Percentiles rank a stretch among this genome's conserved stretches.
phyloP scores from a whole-genome alignment of 2,797 vertebrate genomes.

The Spizella passerina region DNA sequence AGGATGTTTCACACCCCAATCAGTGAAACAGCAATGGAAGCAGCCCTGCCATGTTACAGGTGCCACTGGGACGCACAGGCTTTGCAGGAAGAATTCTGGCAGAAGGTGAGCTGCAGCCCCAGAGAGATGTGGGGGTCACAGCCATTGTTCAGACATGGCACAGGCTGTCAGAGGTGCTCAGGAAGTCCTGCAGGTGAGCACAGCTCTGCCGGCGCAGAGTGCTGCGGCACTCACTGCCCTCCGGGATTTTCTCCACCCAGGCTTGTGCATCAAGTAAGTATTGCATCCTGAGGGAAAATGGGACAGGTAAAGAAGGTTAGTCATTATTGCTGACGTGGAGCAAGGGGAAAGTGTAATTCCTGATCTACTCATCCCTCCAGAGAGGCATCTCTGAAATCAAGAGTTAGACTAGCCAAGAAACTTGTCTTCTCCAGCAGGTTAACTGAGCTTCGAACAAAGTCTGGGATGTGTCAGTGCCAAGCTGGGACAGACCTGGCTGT shows the following conservation, averaged over 20 bases:
- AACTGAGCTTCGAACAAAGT: neutral
- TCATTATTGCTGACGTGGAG: neutral
- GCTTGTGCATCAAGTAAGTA: slow-evolving; percentile 69
- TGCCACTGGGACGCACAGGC: neutral
- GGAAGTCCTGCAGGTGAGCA: slow-evolving; percentile 52
- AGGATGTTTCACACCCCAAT: neutral
- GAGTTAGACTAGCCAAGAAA: neutral
- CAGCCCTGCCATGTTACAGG: neutral
- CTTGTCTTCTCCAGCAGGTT: neutral
- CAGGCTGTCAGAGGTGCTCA: neutral
- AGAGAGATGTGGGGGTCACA: neutral
- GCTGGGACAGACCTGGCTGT: neutral
- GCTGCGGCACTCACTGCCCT: neutral
- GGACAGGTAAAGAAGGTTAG: neutral
- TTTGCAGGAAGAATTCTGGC: neutral
- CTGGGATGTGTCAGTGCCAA: neutral
- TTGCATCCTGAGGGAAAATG: slow-evolving; percentile 44
- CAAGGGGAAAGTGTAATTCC: fast-evolving
- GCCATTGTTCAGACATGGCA: neutral
- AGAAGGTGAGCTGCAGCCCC: fast-evolving
- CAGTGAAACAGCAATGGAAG: neutral
- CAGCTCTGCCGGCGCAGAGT: slow-evolving; percentile 57
- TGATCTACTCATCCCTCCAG: neutral
- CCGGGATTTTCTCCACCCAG: slow-evolving; percentile 75
- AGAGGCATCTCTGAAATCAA: neutral